Evolutionary conservation across 2,888 invertebrate genomes (phyloP), one percentile per base, ranked within the genome.

Genomic region (Octonoba sinensis): DNA sequence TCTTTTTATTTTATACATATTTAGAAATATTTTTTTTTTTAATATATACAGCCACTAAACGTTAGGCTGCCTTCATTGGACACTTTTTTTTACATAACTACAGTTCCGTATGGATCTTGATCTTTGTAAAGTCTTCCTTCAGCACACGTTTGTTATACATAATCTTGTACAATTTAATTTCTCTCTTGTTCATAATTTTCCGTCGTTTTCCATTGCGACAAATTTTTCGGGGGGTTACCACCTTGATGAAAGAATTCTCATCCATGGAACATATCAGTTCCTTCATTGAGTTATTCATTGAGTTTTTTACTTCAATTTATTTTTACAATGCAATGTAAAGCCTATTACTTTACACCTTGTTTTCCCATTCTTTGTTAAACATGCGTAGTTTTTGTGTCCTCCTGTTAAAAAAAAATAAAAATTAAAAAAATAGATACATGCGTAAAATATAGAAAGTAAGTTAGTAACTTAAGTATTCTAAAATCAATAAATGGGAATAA

Each of bases 321-420:
- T 72, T 24, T 44, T 0, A 20, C 20, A 36, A 27, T 60, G 60
- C 20, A 49, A 20, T 18, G 72, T 49, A 20, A 72, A 72, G 1
- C 60, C 72, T 6, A 60, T 6, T 15, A 62, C 62, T 15, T 72
- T 72, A 18, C 54, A 60, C 22, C 72, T 49, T 8, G 49, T 51
- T 20, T 51, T 51, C 13, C 51, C 72, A 56, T 13, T 11, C 24
- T 8, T 22, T 3, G 62, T 60, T n/a, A n/a, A 6, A n/a, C 60
- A 60, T 6, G 60, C 60, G n/a, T 72, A 72, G 18, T 72, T 72
- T 4, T 72, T 72, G 3, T 60, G 62, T 16, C 72, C 72, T 11
- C 72, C 62, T 72, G n/a, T n/a, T n/a, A n/a, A n/a, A n/a, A n/a
- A 22, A 18, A 62, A 60, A 36, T 51, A 16, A 62, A 65, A 54